phyloP scores from a whole-genome alignment of 2,113 vertebrate species.

The Lepidothrix coronata region DNA sequence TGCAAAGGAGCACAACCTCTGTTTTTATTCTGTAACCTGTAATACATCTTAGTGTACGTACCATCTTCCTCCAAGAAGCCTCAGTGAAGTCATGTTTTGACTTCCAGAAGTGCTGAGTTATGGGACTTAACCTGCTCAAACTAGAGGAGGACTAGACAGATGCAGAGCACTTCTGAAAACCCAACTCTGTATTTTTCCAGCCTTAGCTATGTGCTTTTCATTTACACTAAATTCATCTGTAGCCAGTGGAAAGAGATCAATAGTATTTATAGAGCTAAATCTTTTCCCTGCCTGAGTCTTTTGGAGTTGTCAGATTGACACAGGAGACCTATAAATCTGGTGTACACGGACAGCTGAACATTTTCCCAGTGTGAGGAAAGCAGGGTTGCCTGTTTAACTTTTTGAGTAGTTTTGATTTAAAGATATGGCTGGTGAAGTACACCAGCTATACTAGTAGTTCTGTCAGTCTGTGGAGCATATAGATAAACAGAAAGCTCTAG shows the following conservation, averaged over 20 bases:
- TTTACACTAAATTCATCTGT: not conserved
- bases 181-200: not conserved
- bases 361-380: not conserved
- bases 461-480: not conserved
- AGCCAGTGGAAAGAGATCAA: not conserved
- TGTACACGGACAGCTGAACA: not conserved
- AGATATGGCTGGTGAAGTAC: not conserved
- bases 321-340: not conserved
- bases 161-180: not conserved
- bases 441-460: not conserved
- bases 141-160: not conserved
- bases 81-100: not conserved
- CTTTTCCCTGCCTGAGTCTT: not conserved
- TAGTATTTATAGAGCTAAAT: not conserved
- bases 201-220: not conserved
- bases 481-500: not conserved
- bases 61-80: not conserved
- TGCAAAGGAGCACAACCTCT: not conserved
- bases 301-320: not conserved
- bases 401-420: not conserved
- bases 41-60: accelerated
- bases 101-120: not conserved
- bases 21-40: not conserved
- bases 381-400: not conserved
- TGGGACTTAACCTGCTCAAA: not conserved